phyloP scores from a whole-genome alignment of 2,888 invertebrate species.

The Tachina lurida region DNA sequence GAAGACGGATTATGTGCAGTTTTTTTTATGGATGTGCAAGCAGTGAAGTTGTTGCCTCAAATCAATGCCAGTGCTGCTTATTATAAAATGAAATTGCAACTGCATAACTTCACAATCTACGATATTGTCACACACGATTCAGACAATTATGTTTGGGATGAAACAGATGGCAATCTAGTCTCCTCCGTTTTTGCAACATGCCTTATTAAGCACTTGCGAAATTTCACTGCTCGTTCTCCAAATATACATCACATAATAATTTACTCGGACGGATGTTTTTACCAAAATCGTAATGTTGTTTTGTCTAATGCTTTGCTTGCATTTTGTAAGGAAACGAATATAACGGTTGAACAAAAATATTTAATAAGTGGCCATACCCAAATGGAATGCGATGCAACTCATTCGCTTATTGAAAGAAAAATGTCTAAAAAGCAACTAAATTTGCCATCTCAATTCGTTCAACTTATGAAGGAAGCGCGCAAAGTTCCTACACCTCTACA shows the following conservation, averaged over 20 bases:
- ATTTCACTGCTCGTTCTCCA: slow-evolving; percentile 7
- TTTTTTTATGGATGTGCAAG: slow-evolving; percentile 24
- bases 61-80: slow-evolving; percentile 24
- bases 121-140: slow-evolving; percentile 24
- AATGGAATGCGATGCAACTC: background rate
- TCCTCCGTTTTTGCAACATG: slow-evolving; percentile 32
- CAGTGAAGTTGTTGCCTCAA: slow-evolving; percentile 31
- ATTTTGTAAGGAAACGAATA: slow-evolving; percentile 26
- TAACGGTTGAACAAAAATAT: slow-evolving; percentile 26
- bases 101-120: slow-evolving; percentile 30
- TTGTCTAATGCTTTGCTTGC: slow-evolving; percentile 29
- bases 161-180: slow-evolving; percentile 32
- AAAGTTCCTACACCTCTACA: slow-evolving; percentile 29
- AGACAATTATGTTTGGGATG: slow-evolving; percentile 22
- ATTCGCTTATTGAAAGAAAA: slow-evolving; percentile 24
- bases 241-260: slow-evolving; percentile 23
- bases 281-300: slow-evolving; percentile 2
- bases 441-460: slow-evolving; percentile 34
- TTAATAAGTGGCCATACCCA: too few relatives aligned
- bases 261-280: slow-evolving; percentile 11
- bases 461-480: slow-evolving; percentile 26
- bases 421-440: slow-evolving; percentile 11
- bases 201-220: slow-evolving; percentile 29
- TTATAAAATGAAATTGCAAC: slow-evolving; percentile 23
- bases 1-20: slow-evolving; percentile 1